Percentiles rank a stretch among this genome's conserved stretches.
These are phyloP conservation scores for Gymnoscopelus braueri DNA, from an alignment of 2,797 vertebrate genomes.

Conservation along the genomic window DNA sequence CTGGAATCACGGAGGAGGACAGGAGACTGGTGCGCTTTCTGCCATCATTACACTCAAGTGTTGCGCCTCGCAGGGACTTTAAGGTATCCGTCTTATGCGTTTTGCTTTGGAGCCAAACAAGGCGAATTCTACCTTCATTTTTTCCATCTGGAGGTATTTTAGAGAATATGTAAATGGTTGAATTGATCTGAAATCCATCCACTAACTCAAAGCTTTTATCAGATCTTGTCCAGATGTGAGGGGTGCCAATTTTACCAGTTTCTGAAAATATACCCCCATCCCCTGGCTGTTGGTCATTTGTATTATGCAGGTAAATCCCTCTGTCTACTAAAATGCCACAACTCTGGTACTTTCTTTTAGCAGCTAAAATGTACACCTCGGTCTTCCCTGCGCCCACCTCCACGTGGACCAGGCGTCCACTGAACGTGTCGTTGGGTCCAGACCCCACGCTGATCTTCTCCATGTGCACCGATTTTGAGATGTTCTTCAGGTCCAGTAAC, in stretches of 20 bases:
- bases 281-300: accelerated
- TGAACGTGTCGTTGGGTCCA: constrained; percentile 9
- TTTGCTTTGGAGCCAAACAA: constrained; percentile 55
- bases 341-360: not conserved
- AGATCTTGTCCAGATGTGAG: accelerated
- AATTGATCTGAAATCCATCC: constrained; percentile 70
- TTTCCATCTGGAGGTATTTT: constrained; percentile 41
- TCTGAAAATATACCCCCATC: constrained; percentile 5
- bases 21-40: not conserved
- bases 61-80: constrained; percentile 31
- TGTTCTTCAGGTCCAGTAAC: constrained; percentile 59
- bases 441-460: constrained; percentile 46
- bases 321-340: accelerated
- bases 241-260: accelerated
- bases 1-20: too few relatives aligned
- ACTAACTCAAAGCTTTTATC: constrained; percentile 44
- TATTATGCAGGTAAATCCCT: constrained; percentile 35
- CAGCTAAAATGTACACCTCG: constrained; percentile 60
- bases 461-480: constrained; percentile 37
- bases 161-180: constrained; percentile 59
- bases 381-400: accelerated
- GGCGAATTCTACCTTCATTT: constrained; percentile 10
- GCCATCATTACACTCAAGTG: accelerated
- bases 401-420: constrained; percentile 56
- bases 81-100: accelerated